These are phyloP conservation scores for Xenopus tropicalis DNA, from an alignment of 2,113 vertebrate genomes.

Conservation along the genomic window UCB_Xtro_10.0 CM004448.2:141566501-141567000, in stretches of 20 bases:
- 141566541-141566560: too few relatives aligned
- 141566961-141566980: not conserved
- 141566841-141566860: not conserved
- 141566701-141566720: not conserved
- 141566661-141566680: too few relatives aligned
- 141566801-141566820: not conserved
- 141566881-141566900: not conserved
- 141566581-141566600: too few relatives aligned
- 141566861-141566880: not conserved
- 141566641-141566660: too few relatives aligned
- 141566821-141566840: not conserved
- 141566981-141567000: not conserved
- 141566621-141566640: too few relatives aligned
- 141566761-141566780: not conserved
- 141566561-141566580: too few relatives aligned
- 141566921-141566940: not conserved
- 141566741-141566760: not conserved
- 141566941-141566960: not conserved
- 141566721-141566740: not conserved
- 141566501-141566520: too few relatives aligned
- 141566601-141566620: too few relatives aligned
- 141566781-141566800: not conserved
- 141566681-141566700: too few relatives aligned
- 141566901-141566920: not conserved
- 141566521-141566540: too few relatives aligned